phyloP scores from a whole-genome alignment of 2,797 vertebrate species.

The Echiichthys vipera region DNA sequence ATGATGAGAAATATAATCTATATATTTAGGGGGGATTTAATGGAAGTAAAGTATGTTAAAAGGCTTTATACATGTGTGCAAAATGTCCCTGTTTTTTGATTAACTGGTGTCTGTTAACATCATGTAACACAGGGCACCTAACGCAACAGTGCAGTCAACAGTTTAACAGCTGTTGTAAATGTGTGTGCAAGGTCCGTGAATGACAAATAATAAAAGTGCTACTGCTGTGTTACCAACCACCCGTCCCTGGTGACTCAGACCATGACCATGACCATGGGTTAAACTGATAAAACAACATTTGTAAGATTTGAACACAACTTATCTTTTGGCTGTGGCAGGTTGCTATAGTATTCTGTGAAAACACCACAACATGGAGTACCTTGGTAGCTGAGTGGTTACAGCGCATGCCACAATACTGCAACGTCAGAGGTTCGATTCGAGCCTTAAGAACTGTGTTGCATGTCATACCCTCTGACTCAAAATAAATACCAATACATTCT shows the following conservation, averaged over 20 bases:
- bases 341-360: not conserved
- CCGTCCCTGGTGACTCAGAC: not conserved
- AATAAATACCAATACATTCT: not conserved
- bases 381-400: no score
- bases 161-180: no score
- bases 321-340: not conserved
- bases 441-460: no score
- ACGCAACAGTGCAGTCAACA: not conserved
- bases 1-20: conserved; percentile 22
- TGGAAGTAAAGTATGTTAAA: conserved; percentile 8
- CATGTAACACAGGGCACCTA: no score
- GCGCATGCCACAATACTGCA: no score
- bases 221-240: not conserved
- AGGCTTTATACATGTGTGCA: not conserved
- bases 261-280: not conserved
- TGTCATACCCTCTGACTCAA: no score
- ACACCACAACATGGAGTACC: no score
- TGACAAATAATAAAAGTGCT: no score
- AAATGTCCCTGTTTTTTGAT: not conserved
- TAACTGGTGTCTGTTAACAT: not conserved
- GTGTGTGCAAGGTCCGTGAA: no score
- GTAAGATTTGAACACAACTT: not conserved
- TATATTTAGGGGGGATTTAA: conserved; percentile 24
- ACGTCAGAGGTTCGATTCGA: no score
- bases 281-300: not conserved